Base-by-base conservation (phyloP, 1,140 invertebrate species). In the Epicauta chinensis region DNA sequence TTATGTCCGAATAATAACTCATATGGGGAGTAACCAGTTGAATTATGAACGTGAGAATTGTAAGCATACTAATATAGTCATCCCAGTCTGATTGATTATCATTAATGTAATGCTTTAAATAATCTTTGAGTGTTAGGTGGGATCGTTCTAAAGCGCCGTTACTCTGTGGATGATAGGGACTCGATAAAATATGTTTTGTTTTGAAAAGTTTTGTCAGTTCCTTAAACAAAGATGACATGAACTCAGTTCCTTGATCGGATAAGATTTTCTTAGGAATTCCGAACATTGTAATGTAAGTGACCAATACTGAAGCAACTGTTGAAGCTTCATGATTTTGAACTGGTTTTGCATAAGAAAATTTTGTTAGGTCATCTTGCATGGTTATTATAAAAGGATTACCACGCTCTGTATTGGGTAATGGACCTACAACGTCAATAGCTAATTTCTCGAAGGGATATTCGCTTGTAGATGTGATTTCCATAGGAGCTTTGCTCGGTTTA, bases 1-100 rank as follows among this genome's bases (percentile, higher is more conserved):
- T 69, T 63, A 36, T 55, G 14, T 14, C 72, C 70, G 49, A 69
- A 72, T 6, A 75, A 6, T 13, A 75, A 29, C 59, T 71, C 67
- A 47, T 68, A 73, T 1, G 75, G 72, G 2, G 67, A 65, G 14
- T 51, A 71, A 9, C 63, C 58, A 0, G 70, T 76, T 0, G 62
- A 44, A 43, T 50, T 58, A 47, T 77, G 66, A 37, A 62, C 52
- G 11, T 43, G 55, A 12, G 64, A 64, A 58, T 71, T 72, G 51
- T 72, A 72, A 23, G 54, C 55, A 46, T 68, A 72, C 48, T 13
- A 13, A 72, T 43, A 42, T 50, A 58, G 32, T 64, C 53, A 49
- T 70, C 65, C 65, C 66, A 71, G 44, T 70, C 47, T 12, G 4
- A 51, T 42, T 61, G 44, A 13, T 62, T 29, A 9, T 45, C 13